Percentiles rank a stretch among this genome's conserved stretches.
Evolutionary conservation across 1,140 invertebrate species (phyloP).

Genomic region (Dufourea novaeangliae): DNA sequence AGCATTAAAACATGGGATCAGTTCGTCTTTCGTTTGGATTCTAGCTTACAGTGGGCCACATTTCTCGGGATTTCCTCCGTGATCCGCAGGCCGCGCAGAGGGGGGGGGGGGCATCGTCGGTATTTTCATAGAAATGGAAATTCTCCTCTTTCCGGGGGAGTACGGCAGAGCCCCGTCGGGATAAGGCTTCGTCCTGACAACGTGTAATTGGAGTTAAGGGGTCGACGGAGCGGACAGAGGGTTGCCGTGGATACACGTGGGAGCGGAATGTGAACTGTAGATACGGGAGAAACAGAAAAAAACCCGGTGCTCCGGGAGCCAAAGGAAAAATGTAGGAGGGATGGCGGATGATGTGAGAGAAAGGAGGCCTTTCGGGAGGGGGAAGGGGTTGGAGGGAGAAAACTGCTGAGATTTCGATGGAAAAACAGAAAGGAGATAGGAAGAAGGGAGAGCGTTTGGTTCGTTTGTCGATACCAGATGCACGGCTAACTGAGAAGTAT

Average conservation of each 20-base stretch:
- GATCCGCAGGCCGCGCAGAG: background rate
- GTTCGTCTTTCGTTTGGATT: background rate
- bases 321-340: slow-evolving; percentile 27
- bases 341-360: too few species aligned
- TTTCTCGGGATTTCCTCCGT: background rate
- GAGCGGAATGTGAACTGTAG: background rate
- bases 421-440: background rate
- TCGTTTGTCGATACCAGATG: slow-evolving; percentile 60
- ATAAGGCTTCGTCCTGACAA: background rate
- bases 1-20: too few species aligned
- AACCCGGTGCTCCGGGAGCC: background rate
- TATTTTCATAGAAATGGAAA: slow-evolving; percentile 46
- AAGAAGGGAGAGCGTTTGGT: slow-evolving; percentile 11
- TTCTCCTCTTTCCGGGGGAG: slow-evolving; percentile 1
- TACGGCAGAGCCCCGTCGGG: background rate
- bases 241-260: background rate
- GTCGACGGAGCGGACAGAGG: background rate
- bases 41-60: background rate
- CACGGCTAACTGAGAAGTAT: slow-evolving; percentile 54
- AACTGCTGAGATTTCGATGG: background rate
- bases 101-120: background rate
- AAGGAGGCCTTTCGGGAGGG: background rate
- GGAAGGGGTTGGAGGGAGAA: too few species aligned
- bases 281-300: slow-evolving; percentile 38
- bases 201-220: slow-evolving; percentile 33